Evolutionary conservation across 2,113 vertebrate species (phyloP).

Genomic region (Ploceus nigricollis): DNA sequence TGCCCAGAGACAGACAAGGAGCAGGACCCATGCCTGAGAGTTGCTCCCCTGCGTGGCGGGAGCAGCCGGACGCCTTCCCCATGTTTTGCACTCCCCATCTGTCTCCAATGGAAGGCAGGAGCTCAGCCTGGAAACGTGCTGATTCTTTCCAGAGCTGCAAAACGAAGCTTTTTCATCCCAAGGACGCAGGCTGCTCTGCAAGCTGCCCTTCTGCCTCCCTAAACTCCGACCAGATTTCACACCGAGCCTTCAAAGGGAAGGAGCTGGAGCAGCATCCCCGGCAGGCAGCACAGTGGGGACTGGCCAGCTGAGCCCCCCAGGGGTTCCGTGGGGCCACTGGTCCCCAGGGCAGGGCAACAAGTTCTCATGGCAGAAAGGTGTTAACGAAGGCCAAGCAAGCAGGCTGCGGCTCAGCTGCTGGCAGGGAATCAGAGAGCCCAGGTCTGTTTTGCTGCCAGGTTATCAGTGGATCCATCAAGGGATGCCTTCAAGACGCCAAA

Average conservation of each 20-base stretch:
- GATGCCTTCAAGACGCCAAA: conserved; percentile 65
- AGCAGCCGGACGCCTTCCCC: not conserved
- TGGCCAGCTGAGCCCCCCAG: not conserved
- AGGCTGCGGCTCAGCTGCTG: conserved; percentile 35
- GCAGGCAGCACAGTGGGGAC: not conserved
- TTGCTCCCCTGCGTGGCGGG: not conserved
- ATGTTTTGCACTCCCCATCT: not conserved
- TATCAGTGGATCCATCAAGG: conserved; percentile 66
- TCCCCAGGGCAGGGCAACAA: not conserved
- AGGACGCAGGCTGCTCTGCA: not conserved
- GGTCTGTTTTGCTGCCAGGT: conserved; percentile 62
- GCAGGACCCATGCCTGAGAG: not conserved
- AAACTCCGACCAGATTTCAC: conserved; percentile 60
- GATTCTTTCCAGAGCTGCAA: conserved; percentile 59
- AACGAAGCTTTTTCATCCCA: conserved; percentile 17
- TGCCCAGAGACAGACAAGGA: not conserved
- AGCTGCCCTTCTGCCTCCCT: conserved; percentile 29
- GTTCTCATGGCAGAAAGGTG: conserved; percentile 43
- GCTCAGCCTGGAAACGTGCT: not conserved
- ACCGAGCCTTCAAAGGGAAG: conserved; percentile 37
- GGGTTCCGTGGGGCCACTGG: rapidly evolving
- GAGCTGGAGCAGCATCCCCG: not conserved
- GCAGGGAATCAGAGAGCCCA: conserved; percentile 53
- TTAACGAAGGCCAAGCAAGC: not conserved
- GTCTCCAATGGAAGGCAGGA: conserved; percentile 42